Evolutionary conservation across 2,797 vertebrate genomes (phyloP).

Genomic region (Urosaurus nigricauda): DNA sequence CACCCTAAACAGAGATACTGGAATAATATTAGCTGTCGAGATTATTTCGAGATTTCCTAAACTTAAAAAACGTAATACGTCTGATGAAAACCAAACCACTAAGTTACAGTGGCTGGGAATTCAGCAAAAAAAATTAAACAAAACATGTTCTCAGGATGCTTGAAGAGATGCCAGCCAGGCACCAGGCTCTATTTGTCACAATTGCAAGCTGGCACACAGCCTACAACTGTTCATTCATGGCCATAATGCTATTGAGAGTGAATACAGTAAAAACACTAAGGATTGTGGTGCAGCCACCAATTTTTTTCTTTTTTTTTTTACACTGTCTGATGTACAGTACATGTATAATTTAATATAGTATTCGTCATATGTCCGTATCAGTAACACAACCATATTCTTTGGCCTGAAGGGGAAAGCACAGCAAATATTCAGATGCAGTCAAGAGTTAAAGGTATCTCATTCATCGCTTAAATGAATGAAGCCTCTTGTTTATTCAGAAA

Average conservation of each 20-base stretch:
- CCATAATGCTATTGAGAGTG: background rate
- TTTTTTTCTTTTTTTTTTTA: background rate
- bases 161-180: background rate
- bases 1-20: too few relatives aligned
- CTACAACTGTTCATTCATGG: constrained; percentile 37
- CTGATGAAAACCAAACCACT: constrained; percentile 3
- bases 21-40: background rate
- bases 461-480: constrained; percentile 20
- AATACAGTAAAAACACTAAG: constrained; percentile 17
- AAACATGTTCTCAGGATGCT: background rate
- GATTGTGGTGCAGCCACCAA: constrained; percentile 1
- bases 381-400: background rate
- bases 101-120: constrained; percentile 43
- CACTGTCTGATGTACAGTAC: background rate
- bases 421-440: background rate
- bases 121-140: background rate
- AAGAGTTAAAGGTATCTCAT: constrained; percentile 27
- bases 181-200: constrained; percentile 14
- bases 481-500: background rate
- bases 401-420: background rate
- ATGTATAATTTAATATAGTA: background rate
- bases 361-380: background rate
- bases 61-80: background rate
- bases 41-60: background rate
- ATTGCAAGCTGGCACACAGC: constrained; percentile 15